Evolutionary conservation across 2,797 vertebrate species (phyloP).

Genomic region (Peromyscus aztecus): DNA sequence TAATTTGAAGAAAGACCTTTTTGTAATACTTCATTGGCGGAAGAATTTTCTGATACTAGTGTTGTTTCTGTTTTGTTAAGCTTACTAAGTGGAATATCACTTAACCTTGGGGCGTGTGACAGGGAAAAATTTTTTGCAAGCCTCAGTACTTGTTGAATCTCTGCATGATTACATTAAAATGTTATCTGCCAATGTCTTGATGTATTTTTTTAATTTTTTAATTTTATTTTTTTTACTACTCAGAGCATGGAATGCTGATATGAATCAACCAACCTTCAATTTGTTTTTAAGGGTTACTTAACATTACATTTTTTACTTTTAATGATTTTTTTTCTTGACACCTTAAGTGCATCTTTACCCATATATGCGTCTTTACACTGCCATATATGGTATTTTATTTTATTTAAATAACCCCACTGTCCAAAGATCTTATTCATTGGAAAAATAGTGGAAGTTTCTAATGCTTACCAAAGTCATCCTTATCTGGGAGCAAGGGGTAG

Average conservation of each 20-base stretch:
- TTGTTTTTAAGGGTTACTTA: slow-evolving; percentile 43
- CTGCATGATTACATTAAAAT: slow-evolving; percentile 25
- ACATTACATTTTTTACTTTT: background rate
- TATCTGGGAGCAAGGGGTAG: background rate
- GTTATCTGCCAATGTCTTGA: background rate
- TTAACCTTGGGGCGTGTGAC: background rate
- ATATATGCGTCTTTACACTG: too few species aligned
- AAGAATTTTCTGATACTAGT: slow-evolving; percentile 22
- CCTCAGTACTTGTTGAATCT: slow-evolving; percentile 33
- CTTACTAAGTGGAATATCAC: background rate
- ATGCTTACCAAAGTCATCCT: background rate
- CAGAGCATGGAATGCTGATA: slow-evolving; percentile 13
- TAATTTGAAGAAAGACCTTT: background rate
- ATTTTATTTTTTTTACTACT: background rate
- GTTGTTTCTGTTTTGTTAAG: background rate
- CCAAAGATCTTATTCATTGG: background rate
- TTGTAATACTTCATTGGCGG: background rate
- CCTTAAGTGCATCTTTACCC: background rate
- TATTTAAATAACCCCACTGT: slow-evolving; percentile 42
- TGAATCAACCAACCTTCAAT: slow-evolving; percentile 14
- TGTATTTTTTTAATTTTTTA: background rate
- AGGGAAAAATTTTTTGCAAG: slow-evolving; percentile 1
- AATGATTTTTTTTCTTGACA: slow-evolving; percentile 28
- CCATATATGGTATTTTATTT: slow-evolving; percentile 10
- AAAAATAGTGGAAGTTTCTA: slow-evolving; percentile 13